phyloP scores from a whole-genome alignment of 2,113 vertebrate genomes.

The Albula glossodonta region DNA sequence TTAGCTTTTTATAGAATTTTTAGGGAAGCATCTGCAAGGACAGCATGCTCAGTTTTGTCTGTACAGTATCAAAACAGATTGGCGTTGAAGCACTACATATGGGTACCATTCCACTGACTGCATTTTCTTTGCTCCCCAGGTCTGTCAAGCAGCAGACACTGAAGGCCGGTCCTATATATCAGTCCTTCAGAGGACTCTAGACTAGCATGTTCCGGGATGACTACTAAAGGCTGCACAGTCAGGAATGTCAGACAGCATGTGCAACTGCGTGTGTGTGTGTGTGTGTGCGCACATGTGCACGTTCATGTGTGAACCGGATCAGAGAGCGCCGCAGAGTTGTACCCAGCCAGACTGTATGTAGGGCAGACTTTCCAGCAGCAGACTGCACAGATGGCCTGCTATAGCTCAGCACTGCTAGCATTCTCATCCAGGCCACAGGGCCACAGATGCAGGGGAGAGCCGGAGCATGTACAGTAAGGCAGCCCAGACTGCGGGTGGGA shows the following conservation, averaged over 20 bases:
- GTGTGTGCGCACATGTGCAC: neutral
- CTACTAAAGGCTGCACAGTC: neutral
- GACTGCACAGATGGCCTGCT: conserved; percentile 34
- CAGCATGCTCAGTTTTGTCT: neutral
- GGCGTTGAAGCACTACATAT: neutral
- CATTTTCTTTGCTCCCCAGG: neutral
- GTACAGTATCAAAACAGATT: neutral
- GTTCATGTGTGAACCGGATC: neutral
- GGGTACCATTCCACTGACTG: neutral
- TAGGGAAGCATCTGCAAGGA: neutral
- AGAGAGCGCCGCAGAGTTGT: neutral
- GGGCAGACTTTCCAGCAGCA: conserved; percentile 29
- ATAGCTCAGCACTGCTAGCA: conserved; percentile 15
- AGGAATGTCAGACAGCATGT: neutral
- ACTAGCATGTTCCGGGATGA: neutral
- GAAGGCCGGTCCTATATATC: neutral
- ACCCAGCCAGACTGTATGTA: conserved; percentile 12
- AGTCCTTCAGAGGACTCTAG: neutral
- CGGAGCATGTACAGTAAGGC: neutral
- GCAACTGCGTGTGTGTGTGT: neutral
- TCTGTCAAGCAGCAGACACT: neutral
- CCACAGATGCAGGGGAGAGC: conserved; percentile 2
- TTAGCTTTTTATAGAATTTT: neutral
- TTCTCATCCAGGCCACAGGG: conserved; percentile 10
- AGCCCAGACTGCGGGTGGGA: neutral